phyloP scores from a whole-genome alignment of 1,140 invertebrate genomes.

The Mizuhopecten yessoensis region DNA sequence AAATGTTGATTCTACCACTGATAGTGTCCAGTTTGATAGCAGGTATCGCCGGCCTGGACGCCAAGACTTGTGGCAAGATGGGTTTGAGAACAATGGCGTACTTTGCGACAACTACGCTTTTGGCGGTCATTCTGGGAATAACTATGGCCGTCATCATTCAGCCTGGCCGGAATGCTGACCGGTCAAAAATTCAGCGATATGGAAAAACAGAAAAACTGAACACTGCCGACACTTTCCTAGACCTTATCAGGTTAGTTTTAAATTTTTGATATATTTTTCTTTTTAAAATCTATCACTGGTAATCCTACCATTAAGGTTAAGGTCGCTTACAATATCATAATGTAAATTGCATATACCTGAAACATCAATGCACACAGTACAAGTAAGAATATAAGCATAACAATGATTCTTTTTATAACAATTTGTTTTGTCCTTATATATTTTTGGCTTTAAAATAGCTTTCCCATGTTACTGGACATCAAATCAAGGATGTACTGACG shows the following conservation, averaged over 20 bases:
- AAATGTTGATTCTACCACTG: slow-evolving; percentile 85
- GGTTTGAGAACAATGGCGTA: slow-evolving; percentile 90
- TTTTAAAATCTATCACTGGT: neutral
- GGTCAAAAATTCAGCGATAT: slow-evolving; percentile 71
- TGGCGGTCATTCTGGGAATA: slow-evolving; percentile 79
- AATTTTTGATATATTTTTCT: neutral
- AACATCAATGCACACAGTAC: too few species aligned
- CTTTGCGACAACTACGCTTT: slow-evolving; percentile 94
- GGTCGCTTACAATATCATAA: neutral
- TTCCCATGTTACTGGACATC: too few species aligned
- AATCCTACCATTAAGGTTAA: neutral
- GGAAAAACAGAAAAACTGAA: slow-evolving; percentile 73
- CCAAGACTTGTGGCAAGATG: slow-evolving; percentile 82
- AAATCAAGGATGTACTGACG: too few species aligned
- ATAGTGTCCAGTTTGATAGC: slow-evolving; percentile 83
- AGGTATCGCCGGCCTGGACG: slow-evolving; percentile 81
- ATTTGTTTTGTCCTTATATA: too few species aligned
- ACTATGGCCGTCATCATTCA: slow-evolving; percentile 79
- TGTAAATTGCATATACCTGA: too few species aligned
- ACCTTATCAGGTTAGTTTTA: slow-evolving; percentile 77
- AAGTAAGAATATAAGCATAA: too few species aligned
- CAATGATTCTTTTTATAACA: too few species aligned
- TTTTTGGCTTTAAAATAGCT: too few species aligned
- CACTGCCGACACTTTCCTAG: slow-evolving; percentile 78
- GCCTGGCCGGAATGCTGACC: slow-evolving; percentile 82